These are phyloP conservation scores for Anniella stebbinsi DNA, from an alignment of 2,797 vertebrate genomes.

Conservation along the genomic window DNA sequence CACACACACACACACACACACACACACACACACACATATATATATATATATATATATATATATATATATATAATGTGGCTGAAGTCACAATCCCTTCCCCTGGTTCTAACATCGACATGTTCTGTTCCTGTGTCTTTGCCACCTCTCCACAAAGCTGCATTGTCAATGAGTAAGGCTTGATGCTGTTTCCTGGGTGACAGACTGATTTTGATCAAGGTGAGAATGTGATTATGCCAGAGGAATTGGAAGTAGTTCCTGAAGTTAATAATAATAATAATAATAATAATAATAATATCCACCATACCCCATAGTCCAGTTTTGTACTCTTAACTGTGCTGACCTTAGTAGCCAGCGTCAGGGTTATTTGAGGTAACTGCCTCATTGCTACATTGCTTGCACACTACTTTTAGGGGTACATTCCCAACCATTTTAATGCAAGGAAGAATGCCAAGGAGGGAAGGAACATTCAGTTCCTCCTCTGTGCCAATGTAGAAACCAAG, in stretches of 20 bases:
- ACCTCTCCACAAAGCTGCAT: constrained; percentile 40
- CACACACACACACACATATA: no score
- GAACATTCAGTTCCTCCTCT: background rate
- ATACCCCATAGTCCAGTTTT: background rate
- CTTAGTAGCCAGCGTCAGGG: background rate
- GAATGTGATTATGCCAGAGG: constrained; percentile 11
- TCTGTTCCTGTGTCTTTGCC: constrained; percentile 26
- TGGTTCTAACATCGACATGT: constrained; percentile 34
- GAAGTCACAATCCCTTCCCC: constrained; percentile 38
- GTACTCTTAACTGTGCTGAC: background rate
- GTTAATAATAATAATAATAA: background rate
- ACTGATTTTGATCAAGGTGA: background rate
- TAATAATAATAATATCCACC: background rate
- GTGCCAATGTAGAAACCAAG: background rate
- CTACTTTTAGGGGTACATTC: background rate
- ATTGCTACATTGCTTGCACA: background rate
- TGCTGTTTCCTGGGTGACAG: background rate
- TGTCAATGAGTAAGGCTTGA: constrained; percentile 23
- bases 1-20: no score
- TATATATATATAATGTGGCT: fast-evolving
- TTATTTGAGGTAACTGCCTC: background rate
- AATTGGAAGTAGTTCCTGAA: background rate
- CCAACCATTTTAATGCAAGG: background rate
- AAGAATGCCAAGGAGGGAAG: background rate
- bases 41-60: no score